Conservation (phyloP, 2,888 invertebrate genomes). For the Antheraea assamensis region DNA sequence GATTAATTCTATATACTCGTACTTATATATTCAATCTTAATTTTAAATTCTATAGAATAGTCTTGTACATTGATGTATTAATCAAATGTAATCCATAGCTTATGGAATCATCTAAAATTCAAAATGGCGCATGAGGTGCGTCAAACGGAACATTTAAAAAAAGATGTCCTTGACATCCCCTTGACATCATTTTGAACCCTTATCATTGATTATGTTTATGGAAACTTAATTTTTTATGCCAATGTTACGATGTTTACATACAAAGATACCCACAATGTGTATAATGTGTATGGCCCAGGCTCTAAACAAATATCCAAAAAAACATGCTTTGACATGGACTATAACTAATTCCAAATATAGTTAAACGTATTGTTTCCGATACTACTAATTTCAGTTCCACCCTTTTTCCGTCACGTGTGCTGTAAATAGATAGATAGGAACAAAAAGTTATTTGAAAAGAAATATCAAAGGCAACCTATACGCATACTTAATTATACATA, state of each 20-base stretch:
- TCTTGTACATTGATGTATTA: background rate
- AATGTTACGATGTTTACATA: background rate
- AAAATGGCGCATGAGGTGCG: background rate
- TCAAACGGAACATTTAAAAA: background rate
- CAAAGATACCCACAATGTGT: no score
- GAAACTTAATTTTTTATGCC: background rate
- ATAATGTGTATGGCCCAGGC: no score
- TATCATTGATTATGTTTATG: background rate
- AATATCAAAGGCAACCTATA: background rate
- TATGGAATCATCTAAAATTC: background rate
- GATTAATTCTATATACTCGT: no score
- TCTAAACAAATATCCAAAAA: no score
- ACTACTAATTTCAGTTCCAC: background rate
- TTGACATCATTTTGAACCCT: background rate
- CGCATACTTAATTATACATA: no score
- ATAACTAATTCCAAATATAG: background rate
- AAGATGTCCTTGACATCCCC: background rate
- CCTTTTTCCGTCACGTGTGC: background rate
- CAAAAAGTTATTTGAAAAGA: background rate
- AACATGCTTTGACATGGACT: background rate
- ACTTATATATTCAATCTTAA: no score
- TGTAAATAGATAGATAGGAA: background rate
- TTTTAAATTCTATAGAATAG: background rate
- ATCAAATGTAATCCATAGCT: background rate
- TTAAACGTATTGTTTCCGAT: background rate